Evolutionary conservation across 2,113 vertebrate genomes (phyloP), one percentile per base, ranked within the genome.

Genomic region (Heptranchias perlo): DNA sequence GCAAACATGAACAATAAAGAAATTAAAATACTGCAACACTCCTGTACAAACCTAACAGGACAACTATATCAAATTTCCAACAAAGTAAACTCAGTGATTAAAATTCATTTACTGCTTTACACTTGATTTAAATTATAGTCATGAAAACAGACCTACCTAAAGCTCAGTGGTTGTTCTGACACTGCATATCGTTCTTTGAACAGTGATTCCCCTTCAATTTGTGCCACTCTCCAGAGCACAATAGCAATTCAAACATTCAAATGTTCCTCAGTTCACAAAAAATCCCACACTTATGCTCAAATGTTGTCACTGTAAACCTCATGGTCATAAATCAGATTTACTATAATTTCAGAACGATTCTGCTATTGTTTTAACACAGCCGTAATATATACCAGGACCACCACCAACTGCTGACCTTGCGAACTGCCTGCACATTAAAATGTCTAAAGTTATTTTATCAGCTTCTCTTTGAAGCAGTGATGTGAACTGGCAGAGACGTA

Each of bases 401-500:
- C 18, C n/a, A 62, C 58, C 10, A 61, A 54, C 25, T 89, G 49
- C 25, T 54, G 54, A 62, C 64, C 64, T 95, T 95, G 8, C 11
- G 44, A 95, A 67, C 58, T 65, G 91, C 61, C 61, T 47, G n/a
- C 11, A 3, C 65, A 28, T 69, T 95, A 95, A 95, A 94, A 94
- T 94, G 13, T 67, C 93, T 67, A 94, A 47, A 13, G 64, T 35
- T 73, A 95, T 73, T 69, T 95, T 95, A 95, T 69, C 94, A 95
- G 47, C 44, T 69, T 67, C 44, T 52, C 23, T 69, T 69, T 49
- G 39, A 73, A 95, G 64, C 65, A 73, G 47, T 95, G 7, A 69
- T 31, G 10, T 95, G 94, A 95, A 95, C 39, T 95, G 64, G 94
- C 44, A 69, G 93, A 69, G 23, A 95, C 93, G 69, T 49, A 65